Percentiles rank a stretch among this genome's conserved stretches.
phyloP scores from a whole-genome alignment of 2,888 invertebrate species.

The Pantelozetes paolii region DNA sequence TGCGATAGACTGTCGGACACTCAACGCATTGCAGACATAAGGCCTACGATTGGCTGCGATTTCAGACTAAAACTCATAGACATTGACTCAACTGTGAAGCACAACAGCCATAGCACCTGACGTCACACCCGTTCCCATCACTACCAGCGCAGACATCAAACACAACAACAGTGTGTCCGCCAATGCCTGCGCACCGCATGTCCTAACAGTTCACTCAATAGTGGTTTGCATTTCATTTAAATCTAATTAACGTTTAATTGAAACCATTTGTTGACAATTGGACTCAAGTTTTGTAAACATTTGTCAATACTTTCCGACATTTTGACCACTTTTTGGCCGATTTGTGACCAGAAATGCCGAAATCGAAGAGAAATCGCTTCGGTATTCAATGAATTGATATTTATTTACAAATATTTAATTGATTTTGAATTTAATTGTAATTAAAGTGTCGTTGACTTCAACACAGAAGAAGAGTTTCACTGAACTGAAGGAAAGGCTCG shows the following conservation, averaged over 20 bases:
- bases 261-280: no score
- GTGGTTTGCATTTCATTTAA: background rate
- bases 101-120: background rate
- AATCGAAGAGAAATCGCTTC: constrained; percentile 45
- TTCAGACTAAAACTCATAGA: background rate
- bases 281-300: background rate
- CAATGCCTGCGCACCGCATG: background rate
- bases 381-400: constrained; percentile 40
- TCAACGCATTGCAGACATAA: constrained; percentile 15
- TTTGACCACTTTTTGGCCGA: background rate
- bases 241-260: background rate
- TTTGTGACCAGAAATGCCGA: constrained; percentile 41
- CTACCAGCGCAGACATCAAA: background rate
- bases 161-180: background rate
- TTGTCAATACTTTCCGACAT: background rate
- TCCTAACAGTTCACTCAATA: background rate
- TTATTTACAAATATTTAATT: background rate
- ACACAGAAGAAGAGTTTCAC: constrained; percentile 81
- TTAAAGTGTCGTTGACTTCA: constrained; percentile 79
- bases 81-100: background rate
- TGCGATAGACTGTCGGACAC: background rate
- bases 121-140: background rate
- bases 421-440: background rate
- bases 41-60: background rate
- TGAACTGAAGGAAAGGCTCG: constrained; percentile 77